A percentile compares a stretch with the other conserved stretches of the same genome.
phyloP scores from a whole-genome alignment of 92 coral and sea anemone species.

The Epizoanthus stellaris region DNA sequence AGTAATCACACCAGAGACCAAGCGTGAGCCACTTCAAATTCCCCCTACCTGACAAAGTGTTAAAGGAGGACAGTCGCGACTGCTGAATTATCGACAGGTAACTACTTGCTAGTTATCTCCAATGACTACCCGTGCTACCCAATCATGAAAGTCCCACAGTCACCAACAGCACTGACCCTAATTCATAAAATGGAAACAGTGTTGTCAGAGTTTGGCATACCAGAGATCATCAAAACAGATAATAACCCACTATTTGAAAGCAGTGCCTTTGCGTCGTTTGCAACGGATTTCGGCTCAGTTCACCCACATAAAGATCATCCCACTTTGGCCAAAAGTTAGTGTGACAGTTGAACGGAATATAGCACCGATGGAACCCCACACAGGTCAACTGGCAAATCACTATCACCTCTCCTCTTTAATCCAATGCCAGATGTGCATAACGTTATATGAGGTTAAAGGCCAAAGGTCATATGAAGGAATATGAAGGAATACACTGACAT shows the following conservation, averaged over 20 bases:
- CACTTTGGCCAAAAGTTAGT: conserved; percentile 44
- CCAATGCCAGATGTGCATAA: conserved; percentile 59
- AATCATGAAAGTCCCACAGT: no score
- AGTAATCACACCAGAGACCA: conserved; percentile 23
- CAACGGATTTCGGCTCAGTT: conserved; percentile 33
- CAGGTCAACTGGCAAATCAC: conserved; percentile 39
- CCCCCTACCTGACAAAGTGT: conserved; percentile 12
- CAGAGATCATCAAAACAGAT: conserved; percentile 32
- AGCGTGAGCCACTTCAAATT: conserved; percentile 35
- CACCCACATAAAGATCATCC: conserved; percentile 41
- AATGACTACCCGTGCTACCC: no score
- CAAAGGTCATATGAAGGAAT: conserved; percentile 24
- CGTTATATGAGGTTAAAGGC: conserved; percentile 38
- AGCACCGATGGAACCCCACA: conserved; percentile 39
- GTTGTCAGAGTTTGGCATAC: conserved; percentile 38
- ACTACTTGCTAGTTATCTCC: no score
- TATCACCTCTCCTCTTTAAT: conserved; percentile 41
- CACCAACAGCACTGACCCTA: neutral
- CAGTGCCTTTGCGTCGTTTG: neutral
- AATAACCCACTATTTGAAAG: conserved; percentile 52
- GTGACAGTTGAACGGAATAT: conserved; percentile 39
- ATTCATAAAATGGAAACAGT: conserved; percentile 31
- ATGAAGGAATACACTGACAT: conserved; percentile 70
- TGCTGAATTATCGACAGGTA: no score
- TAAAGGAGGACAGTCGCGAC: no score